Base-by-base conservation (phyloP, 2,888 invertebrate species). In the Andricus curvator region DNA sequence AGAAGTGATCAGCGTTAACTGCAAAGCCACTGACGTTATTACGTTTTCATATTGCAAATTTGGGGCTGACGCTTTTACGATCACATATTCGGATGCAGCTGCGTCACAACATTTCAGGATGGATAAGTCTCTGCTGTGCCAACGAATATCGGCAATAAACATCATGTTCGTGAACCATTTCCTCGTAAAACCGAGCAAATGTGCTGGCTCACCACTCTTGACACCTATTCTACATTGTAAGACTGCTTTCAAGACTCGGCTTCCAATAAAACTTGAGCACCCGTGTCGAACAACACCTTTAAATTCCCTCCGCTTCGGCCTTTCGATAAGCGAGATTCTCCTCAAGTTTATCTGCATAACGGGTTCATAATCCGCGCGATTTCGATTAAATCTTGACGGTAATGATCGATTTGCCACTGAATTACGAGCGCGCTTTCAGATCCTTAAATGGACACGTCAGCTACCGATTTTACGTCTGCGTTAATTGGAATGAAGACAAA, bases 141-240 rank as follows among this genome's bases (percentile, higher is more conserved):
- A 81, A 82, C 85, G 86, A 89, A 88, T 86, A 89, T 88, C 85
- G 86, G 82, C 86, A 87, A 89, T 90, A 90, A 90, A 90, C 89
- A 89, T 89, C 86, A 81, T 83, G 86, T 85, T 84, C 86, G 87
- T 44, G 68, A 15, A 48, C 44, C 25, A 68, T 87, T 88, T 88
- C 86, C 86, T 89, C 89, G 89, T 90, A 89, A 90, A 90, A 86
- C 82, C 80, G 78, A 65, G 79, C 60, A 74, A 67, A 80, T 22
- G 15, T 15, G 41, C 37, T 68, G 13, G 44, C 44, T 44, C 78
- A 74, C 79, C 78, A 78, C 78, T 80, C 66, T 77, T 70, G 15
- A 77, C 80, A 70, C 84, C 82, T 80, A 83, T 84, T 81, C 74
- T 77, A 84, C 83, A 83, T 84, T 84, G 83, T 86, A 85, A 81